Conservation (phyloP, 2,888 invertebrate genomes). For the Tridacna crocea region DNA sequence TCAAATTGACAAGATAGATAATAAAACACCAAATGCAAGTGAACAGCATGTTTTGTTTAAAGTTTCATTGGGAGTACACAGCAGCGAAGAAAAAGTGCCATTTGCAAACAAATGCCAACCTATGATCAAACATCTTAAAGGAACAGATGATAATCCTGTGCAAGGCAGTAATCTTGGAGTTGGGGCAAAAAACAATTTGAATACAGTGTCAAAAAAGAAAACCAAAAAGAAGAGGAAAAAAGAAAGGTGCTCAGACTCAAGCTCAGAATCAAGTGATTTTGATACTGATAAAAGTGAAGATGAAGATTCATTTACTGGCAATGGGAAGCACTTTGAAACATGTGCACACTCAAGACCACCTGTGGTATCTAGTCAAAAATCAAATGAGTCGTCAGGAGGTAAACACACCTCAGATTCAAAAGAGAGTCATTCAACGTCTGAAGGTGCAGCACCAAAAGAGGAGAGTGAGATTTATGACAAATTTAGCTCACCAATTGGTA, state of each 20-base stretch:
- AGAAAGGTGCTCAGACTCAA: constrained; percentile 27
- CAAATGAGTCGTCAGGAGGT: no score
- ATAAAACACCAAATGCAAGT: background rate
- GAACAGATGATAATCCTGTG: background rate
- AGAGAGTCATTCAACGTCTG: no score
- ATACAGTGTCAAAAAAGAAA: constrained; percentile 20
- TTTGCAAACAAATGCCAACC: no score
- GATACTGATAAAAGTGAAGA: constrained; percentile 35
- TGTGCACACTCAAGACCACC: no score
- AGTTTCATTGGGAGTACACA: constrained; percentile 14
- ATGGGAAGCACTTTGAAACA: background rate
- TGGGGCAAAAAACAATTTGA: background rate
- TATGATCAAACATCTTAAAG: no score
- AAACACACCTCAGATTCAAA: no score
- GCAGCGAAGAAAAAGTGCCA: no score
- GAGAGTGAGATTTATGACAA: background rate
- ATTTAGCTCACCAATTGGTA: no score
- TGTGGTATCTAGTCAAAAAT: no score
- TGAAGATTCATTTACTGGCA: background rate
- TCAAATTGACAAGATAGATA: background rate
- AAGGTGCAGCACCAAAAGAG: background rate
- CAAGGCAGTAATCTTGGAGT: background rate
- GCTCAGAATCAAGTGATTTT: constrained; percentile 32
- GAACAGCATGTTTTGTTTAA: constrained; percentile 10
- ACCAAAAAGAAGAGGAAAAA: constrained; percentile 42